These are phyloP conservation scores for Neoascia interrupta DNA, from an alignment of 2,888 invertebrate species.

Conservation along the genomic window DNA sequence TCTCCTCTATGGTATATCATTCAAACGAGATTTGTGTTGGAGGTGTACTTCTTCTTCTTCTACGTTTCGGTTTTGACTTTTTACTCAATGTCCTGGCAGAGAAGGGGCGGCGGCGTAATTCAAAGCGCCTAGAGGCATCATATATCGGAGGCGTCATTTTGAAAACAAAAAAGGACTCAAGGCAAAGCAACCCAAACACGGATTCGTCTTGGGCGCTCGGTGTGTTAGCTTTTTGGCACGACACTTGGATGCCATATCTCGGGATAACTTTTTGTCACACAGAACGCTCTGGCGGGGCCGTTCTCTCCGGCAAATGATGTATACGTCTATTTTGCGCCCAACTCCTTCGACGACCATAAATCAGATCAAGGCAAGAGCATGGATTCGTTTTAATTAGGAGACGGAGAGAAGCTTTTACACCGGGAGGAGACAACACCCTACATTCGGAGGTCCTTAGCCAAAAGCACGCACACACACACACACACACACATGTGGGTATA, in stretches of 20 bases:
- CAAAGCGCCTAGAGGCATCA: slow-evolving; percentile 59
- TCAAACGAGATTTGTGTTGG: slow-evolving; percentile 39
- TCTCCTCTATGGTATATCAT: slow-evolving; percentile 43
- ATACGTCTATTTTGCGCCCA: slow-evolving; percentile 66
- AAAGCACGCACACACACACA: neutral
- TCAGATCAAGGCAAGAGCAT: slow-evolving; percentile 65
- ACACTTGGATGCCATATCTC: slow-evolving; percentile 66
- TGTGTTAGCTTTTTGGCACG: slow-evolving; percentile 65
- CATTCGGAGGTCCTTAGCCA: slow-evolving; percentile 39
- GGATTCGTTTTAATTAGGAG: slow-evolving; percentile 69
- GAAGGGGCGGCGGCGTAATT: slow-evolving; percentile 15
- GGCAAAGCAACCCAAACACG: slow-evolving; percentile 22
- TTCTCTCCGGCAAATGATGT: slow-evolving; percentile 56
- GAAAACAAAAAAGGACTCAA: slow-evolving; percentile 32
- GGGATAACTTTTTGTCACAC: slow-evolving; percentile 67
- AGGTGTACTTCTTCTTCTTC: slow-evolving; percentile 27
- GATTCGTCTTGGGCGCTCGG: slow-evolving; percentile 48
- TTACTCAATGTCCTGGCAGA: slow-evolving; percentile 34
- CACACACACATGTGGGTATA: slow-evolving; percentile 9
- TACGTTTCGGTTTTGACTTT: slow-evolving; percentile 42
- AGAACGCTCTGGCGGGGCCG: slow-evolving; percentile 25
- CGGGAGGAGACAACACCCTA: slow-evolving; percentile 11
- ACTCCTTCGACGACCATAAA: slow-evolving; percentile 68
- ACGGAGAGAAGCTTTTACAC: slow-evolving; percentile 54
- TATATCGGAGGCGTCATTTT: slow-evolving; percentile 65